Conservation (phyloP, 2,888 invertebrate species). For the Diplolepis rosae region DNA sequence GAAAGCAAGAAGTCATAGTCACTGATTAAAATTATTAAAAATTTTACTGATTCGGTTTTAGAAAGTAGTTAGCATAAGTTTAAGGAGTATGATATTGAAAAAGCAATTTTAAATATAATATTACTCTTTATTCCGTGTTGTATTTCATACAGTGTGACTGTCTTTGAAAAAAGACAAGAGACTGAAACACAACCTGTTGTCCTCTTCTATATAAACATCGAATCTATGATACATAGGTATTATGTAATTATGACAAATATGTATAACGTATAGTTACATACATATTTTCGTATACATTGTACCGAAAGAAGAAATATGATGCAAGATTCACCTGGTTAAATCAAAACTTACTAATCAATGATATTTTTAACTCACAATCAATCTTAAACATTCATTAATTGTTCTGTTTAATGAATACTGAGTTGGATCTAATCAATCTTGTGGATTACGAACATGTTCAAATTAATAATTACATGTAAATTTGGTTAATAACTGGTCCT, state of each 20-base stretch:
- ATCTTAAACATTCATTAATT: too few species aligned
- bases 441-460: too few species aligned
- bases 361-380: too few species aligned
- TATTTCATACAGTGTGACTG: conserved; percentile 44
- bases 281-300: conserved; percentile 30
- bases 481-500: too few species aligned
- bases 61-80: too few species aligned
- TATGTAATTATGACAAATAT: conserved; percentile 31
- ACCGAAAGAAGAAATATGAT: conserved; percentile 20
- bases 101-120: conserved; percentile 48
- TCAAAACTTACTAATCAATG: not conserved
- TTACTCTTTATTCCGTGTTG: conserved; percentile 55
- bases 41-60: too few species aligned
- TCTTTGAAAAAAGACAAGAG: conserved; percentile 32
- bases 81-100: too few species aligned
- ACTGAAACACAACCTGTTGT: conserved; percentile 45
- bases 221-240: conserved; percentile 50
- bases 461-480: too few species aligned
- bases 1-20: too few species aligned
- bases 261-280: conserved; percentile 39
- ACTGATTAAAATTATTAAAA: too few species aligned
- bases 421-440: too few species aligned
- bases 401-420: too few species aligned
- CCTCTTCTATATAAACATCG: conserved; percentile 52
- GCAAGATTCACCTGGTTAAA: not conserved